Evolutionary conservation across 2,888 invertebrate species (phyloP), one percentile per base, ranked within the genome.

Genomic region (Leucoma salicis): DNA sequence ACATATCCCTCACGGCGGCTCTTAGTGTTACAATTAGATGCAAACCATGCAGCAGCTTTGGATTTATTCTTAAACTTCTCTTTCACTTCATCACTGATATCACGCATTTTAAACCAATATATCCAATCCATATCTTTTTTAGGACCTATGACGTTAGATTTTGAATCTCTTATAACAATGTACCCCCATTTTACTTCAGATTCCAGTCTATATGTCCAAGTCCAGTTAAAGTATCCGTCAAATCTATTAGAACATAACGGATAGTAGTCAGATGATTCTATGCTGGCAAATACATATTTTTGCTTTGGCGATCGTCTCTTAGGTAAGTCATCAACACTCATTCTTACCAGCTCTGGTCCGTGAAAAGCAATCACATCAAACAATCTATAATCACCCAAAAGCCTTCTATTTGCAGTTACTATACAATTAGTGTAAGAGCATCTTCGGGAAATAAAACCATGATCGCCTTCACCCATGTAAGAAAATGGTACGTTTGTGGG

Each of bases 211-310:
- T 76, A 86, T 0, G 85, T 83, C 82, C 82, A 85, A 1, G 85
- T 84, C 85, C 83, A 85, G 31, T 86, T 86, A 41, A 86, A 86
- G 37, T 60, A 83, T n/a, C 61, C 60, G 16, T 86, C 63, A 7
- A 70, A 70, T 12, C 46, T 43, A 1, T 64, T 38, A 0, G 60
- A 44, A 43, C 84, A 83, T 0, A 74, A 29, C 0, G 80, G 78
- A 47, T 80, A 83, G 28, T 80, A 63, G 1, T 66, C 63, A 11
- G 82, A 57, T 1, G 86, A 82, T 53, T 86, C 85, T 32, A 74
- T 77, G 7, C 63, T 74, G 0, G 72, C 75, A 43, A 82, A 83
- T 0, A 70, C 75, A 33, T 74, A 86, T 46, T 81, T 83, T 46
- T 86, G 86, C 33, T 70, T 55, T 0, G 58, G 50, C 1, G 70